Base-by-base conservation (phyloP, 1,140 invertebrate species). In the Lepidurus apus region DNA sequence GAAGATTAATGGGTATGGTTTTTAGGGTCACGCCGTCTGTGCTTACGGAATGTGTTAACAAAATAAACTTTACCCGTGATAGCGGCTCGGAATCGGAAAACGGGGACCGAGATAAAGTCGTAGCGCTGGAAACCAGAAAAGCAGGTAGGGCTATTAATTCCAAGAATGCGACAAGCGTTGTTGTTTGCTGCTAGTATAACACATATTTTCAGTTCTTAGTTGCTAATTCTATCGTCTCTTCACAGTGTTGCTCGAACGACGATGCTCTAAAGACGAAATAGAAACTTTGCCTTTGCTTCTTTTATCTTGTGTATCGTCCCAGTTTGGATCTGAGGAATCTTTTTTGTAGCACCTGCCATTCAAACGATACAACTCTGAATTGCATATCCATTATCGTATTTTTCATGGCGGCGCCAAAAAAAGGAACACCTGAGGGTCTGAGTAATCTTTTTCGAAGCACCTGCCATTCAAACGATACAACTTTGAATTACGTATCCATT, bases 11-110 rank as follows among this genome's bases (percentile, higher is more conserved):
- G 7, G 21, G n/a, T 65, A 21, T 65, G 17, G 8, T 17, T 65
- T 65, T n/a, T 17, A 65, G 53, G 13, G 53, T n/a, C 13, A 65
- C 53, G 91, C 88, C 26, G 91, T 85, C 79, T 92, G 82, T 0
- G 90, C 91, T 81, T 77, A 79, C 42, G 76, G 44, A n/a, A 13
- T 65, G 53, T 65, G 53, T 5, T 65, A 65, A 17, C 17, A 13
- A 65, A 13, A 21, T 21, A 13, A 65, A 65, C 17, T 65, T 65
- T 17, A 65, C 17, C 53, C 17, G 10, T 65, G 53, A 65, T 65
- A 65, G 53, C 53, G 9, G 53, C 53, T 65, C 53, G 4, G 53
- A 65, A n/a, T 65, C 13, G 13, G 53, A 65, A 17, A 65, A 65
- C 13, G 53, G 21, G 6, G 53, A 65, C 21, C 17, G 21, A 13